Base-by-base conservation (phyloP, 2,888 invertebrate species). In the Temnothorax unifasciatus region DNA sequence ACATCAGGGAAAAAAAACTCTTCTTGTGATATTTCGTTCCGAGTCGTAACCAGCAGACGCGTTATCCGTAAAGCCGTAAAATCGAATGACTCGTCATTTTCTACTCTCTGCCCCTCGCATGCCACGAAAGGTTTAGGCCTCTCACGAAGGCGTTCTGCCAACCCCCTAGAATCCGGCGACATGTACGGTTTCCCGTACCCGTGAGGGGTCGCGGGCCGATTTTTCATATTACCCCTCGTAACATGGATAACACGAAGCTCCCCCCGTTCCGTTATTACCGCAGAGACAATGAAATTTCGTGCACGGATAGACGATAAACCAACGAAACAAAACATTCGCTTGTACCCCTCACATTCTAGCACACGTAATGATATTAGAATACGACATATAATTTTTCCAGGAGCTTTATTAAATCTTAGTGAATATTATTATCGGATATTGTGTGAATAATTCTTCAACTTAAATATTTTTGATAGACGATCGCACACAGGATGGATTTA, bases 41-140 rank as follows among this genome's bases (percentile, higher is more conserved):
- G 77, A 88, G 88, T 87, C 88, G 85, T 89, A 89, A 88, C 87
- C 86, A 81, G 84, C 86, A 84, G 83, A 74, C 84, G 85, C 86
- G 87, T 87, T 87, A 88, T 82, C 86, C 87, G 84, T 86, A 86
- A 89, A 88, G 87, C 83, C 81, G 87, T 87, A 85, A 86, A 86
- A 87, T 86, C 88, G 86, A 87, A 90, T 87, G 86, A 86, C 86
- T 86, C 84, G 74, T 79, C 82, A 71, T 63, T 84, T 84, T 83
- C 76, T 54, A 52, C 77, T 64, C 68, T 29, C 83, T 69, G 54
- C 63, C 63, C 66, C 74, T 76, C 66, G 59, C 82, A 59, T 13
- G 41, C 71, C 77, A 52, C 54, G 74, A 66, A 66, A 59, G 68
- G 59, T 82, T 64, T 64, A 73, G 82, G 76, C 47, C 61, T 63